phyloP scores from a whole-genome alignment of 1,140 invertebrate genomes.

The Carcinoscorpius rotundicauda region DNA sequence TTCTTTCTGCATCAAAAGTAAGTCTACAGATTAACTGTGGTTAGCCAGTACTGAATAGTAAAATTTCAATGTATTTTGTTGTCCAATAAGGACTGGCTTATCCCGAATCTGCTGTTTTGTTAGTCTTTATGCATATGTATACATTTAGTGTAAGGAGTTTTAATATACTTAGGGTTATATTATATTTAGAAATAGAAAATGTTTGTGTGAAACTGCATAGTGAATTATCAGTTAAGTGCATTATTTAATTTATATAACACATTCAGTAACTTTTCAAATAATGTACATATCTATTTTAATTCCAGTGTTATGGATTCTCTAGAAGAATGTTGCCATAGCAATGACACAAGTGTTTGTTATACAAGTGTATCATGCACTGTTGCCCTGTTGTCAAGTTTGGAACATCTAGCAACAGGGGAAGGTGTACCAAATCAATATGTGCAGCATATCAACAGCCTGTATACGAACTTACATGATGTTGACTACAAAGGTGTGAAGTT shows the following conservation, averaged over 20 bases:
- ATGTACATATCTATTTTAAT: constrained; percentile 3
- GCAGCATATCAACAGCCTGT: constrained; percentile 54
- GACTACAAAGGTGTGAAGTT: constrained; percentile 49
- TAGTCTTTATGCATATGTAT: no score
- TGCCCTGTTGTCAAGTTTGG: constrained; percentile 63
- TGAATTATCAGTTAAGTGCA: no score
- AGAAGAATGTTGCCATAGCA: constrained; percentile 61
- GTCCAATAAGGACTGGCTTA: no score
- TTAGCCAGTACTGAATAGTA: no score
- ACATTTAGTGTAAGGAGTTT: no score
- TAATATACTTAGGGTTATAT: no score
- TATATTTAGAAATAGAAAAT: no score
- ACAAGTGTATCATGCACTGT: constrained; percentile 72
- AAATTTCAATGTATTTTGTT: no score
- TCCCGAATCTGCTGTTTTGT: no score
- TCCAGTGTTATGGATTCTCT: constrained; percentile 78
- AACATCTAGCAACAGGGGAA: constrained; percentile 50
- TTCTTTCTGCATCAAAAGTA: no score
- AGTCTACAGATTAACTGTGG: no score
- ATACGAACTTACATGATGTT: constrained; percentile 56
- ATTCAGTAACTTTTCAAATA: neutral
- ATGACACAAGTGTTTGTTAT: constrained; percentile 54
- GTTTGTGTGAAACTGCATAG: no score
- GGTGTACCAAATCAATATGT: constrained; percentile 36
- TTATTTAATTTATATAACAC: neutral